A percentile compares a stretch with the other conserved stretches of the same genome.
These are phyloP conservation scores for Neoascia interrupta DNA, from an alignment of 2,888 invertebrate genomes.

Conservation along the genomic window DNA sequence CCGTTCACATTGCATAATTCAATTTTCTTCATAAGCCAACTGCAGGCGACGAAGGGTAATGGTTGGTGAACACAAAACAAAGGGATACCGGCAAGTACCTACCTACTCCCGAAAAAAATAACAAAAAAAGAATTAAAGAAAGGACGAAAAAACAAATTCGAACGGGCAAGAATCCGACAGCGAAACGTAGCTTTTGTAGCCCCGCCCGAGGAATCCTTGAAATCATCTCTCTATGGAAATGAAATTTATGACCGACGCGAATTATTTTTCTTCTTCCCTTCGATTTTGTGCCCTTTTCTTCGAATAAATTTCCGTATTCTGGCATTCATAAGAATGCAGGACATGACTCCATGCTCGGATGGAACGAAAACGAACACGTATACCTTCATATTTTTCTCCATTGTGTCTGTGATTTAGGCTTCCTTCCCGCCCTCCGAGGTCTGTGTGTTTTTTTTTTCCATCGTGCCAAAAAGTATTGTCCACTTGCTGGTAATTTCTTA, in stretches of 20 bases:
- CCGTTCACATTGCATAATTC: slow-evolving; percentile 63
- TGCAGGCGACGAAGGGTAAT: slow-evolving; percentile 51
- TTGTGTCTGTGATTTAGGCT: neutral
- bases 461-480: too few relatives aligned
- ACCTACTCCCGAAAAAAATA: neutral
- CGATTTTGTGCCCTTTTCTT: slow-evolving; percentile 4
- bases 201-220: slow-evolving; percentile 47
- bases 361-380: slow-evolving; percentile 3
- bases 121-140: slow-evolving; percentile 1
- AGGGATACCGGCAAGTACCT: slow-evolving; percentile 7
- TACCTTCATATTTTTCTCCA: slow-evolving; percentile 6
- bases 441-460: too few relatives aligned
- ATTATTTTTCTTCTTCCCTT: slow-evolving; percentile 43
- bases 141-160: neutral
- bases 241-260: slow-evolving; percentile 63
- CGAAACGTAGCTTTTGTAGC: slow-evolving; percentile 3
- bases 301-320: slow-evolving; percentile 30
- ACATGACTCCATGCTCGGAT: slow-evolving; percentile 42
- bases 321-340: slow-evolving; percentile 46
- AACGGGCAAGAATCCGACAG: slow-evolving; percentile 43
- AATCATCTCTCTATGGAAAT: slow-evolving; percentile 64
- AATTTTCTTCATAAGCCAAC: slow-evolving; percentile 64
- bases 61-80: slow-evolving; percentile 38
- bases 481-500: too few relatives aligned
- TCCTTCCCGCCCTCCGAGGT: neutral